Percentiles rank a stretch among this genome's conserved stretches.
These are phyloP conservation scores for Eospalax fontanierii DNA, from an alignment of 2,797 vertebrate genomes.

Conservation along the genomic window DNA sequence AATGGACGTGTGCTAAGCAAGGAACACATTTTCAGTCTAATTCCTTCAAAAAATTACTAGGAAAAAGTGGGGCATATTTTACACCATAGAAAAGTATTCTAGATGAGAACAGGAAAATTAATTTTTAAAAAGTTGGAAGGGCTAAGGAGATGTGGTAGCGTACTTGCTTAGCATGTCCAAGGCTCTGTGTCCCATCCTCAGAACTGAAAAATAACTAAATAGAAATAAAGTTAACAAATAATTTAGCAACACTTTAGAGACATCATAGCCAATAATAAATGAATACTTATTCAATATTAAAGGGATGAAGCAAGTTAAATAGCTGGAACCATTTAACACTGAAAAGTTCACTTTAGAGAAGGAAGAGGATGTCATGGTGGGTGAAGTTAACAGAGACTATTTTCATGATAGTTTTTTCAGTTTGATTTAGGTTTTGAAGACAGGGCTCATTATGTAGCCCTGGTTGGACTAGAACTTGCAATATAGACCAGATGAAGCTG, in stretches of 20 bases:
- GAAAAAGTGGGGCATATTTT: slow-evolving; percentile 50
- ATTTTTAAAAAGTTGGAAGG: not conserved
- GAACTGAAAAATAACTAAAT: not conserved
- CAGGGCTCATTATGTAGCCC: not conserved
- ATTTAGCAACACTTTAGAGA: slow-evolving; percentile 54
- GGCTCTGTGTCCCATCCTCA: not conserved
- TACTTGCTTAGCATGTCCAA: not conserved
- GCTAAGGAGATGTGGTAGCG: not conserved
- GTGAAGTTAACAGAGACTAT: not conserved
- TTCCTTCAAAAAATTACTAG: slow-evolving; percentile 54
- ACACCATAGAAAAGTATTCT: slow-evolving; percentile 18
- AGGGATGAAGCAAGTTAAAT: not conserved
- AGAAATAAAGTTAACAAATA: slow-evolving; percentile 38
- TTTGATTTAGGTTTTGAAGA: too few species aligned
- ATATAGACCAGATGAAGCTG: too few species aligned
- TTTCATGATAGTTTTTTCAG: not conserved
- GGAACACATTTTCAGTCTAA: slow-evolving; percentile 9
- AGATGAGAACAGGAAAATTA: slow-evolving; percentile 29
- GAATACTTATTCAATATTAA: not conserved
- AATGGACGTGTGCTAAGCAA: slow-evolving; percentile 31
- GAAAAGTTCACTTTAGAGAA: not conserved
- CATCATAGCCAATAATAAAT: slow-evolving; percentile 51
- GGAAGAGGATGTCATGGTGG: not conserved
- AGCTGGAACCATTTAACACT: not conserved
- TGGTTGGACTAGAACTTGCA: not conserved